Conservation (phyloP, 2,888 invertebrate species). For the Adelphocoris suturalis region DNA sequence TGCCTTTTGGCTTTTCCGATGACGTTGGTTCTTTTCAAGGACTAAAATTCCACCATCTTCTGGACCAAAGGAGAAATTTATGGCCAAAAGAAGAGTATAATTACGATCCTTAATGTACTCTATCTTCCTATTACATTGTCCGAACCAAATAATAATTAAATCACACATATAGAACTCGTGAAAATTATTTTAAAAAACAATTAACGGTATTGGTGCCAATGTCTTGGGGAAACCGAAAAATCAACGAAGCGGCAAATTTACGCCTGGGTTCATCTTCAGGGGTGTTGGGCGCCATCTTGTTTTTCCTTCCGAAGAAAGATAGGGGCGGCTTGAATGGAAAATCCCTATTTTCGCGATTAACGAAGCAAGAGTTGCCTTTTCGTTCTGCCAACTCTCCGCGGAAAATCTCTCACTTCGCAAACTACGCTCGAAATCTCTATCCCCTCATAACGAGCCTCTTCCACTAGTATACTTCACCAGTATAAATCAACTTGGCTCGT, state of each 20-base stretch:
- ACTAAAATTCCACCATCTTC: too few relatives aligned
- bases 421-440: neutral
- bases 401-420: neutral
- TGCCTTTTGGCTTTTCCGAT: too few relatives aligned
- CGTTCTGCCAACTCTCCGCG: constrained; percentile 42
- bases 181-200: too few relatives aligned
- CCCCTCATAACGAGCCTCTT: constrained; percentile 45
- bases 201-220: too few relatives aligned
- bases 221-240: neutral
- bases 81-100: too few relatives aligned
- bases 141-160: too few relatives aligned
- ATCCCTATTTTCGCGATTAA: constrained; percentile 45
- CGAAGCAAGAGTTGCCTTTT: constrained; percentile 54
- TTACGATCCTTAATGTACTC: too few relatives aligned
- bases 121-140: too few relatives aligned
- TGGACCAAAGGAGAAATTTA: too few relatives aligned
- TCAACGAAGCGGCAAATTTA: neutral
- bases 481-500: constrained; percentile 49
- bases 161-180: too few relatives aligned
- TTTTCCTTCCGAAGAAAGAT: neutral
- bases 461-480: constrained; percentile 22
- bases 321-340: neutral
- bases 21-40: too few relatives aligned
- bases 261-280: neutral
- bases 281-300: neutral